These are phyloP conservation scores for Orchestia grillus DNA, from an alignment of 1,140 invertebrate species.

Conservation along the genomic window DNA sequence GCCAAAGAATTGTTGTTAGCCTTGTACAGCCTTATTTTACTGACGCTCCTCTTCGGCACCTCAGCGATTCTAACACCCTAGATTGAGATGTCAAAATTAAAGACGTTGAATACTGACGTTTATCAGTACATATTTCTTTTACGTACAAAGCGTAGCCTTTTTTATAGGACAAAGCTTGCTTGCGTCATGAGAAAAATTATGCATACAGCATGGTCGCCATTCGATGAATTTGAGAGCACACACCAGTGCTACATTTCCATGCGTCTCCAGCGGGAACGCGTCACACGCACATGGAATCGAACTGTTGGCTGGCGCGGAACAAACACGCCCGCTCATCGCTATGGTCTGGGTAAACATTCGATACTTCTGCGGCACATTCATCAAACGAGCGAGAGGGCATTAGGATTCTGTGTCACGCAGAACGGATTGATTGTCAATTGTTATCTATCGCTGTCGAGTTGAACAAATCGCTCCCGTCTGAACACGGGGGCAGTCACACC, in stretches of 20 bases:
- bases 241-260: background rate
- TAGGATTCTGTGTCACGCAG: background rate
- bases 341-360: background rate
- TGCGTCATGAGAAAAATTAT: background rate
- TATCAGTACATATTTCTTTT: background rate
- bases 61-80: too few species aligned
- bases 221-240: background rate
- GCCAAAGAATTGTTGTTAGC: too few species aligned
- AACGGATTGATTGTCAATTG: conserved; percentile 31
- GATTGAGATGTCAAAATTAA: too few species aligned
- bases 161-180: background rate
- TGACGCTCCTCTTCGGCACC: too few species aligned
- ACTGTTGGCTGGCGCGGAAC: background rate
- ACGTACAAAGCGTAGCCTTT: background rate
- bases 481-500: background rate
- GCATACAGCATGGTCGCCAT: background rate
- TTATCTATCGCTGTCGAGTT: conserved; percentile 39
- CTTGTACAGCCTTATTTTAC: too few species aligned
- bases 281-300: background rate
- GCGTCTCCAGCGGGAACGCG: background rate
- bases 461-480: background rate
- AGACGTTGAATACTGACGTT: too few species aligned
- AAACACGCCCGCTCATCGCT: background rate
- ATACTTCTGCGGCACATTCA: background rate
- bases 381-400: background rate